Evolutionary conservation across 2,888 invertebrate genomes (phyloP).

Genomic region (Arctia plantaginis): DNA sequence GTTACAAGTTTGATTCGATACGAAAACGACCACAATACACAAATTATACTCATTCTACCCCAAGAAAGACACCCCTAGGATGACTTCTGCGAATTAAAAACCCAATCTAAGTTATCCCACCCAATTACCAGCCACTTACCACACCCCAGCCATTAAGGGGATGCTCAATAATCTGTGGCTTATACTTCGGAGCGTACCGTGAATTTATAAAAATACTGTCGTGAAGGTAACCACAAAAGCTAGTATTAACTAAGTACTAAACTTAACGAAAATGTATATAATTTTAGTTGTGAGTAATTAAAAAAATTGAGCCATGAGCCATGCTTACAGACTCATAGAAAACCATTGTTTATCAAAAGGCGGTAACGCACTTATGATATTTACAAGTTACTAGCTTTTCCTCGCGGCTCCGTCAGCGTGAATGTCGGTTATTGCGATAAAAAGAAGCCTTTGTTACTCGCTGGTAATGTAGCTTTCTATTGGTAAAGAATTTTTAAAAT

Average conservation of each 20-base stretch:
- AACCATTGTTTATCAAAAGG: no score
- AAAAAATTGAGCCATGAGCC: neutral
- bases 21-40: conserved; percentile 3
- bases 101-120: conserved; percentile 85
- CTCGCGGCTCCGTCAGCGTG: no score
- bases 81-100: conserved; percentile 74
- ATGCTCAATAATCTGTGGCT: conserved; percentile 6
- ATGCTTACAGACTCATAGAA: neutral
- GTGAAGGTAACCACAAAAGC: neutral
- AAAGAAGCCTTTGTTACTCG: no score
- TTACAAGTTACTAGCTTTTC: no score
- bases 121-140: conserved; percentile 83
- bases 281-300: neutral
- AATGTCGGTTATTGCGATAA: no score
- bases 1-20: neutral
- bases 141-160: conserved; percentile 70
- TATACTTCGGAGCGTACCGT: conserved; percentile 6
- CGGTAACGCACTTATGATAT: no score
- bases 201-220: conserved; percentile 1
- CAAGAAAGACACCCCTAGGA: conserved; percentile 53
- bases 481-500: no score
- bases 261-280: neutral
- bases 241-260: neutral
- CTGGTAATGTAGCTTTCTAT: no score
- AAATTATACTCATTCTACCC: conserved; percentile 12